Conservation (phyloP, 2,113 vertebrate species). For the Ceyx cyanopectus region DNA sequence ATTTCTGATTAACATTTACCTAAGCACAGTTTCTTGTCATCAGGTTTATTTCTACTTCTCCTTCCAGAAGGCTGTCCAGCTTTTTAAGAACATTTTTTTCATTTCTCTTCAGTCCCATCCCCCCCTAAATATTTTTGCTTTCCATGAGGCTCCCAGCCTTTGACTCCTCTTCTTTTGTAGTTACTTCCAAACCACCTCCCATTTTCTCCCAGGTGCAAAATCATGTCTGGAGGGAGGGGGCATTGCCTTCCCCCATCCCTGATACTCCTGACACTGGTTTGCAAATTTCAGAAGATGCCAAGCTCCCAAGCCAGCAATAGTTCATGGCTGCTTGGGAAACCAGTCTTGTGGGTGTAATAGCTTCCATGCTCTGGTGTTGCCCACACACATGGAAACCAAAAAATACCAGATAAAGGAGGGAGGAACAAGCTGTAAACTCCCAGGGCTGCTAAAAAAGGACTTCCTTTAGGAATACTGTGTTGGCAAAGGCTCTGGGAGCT, state of each 20-base stretch:
- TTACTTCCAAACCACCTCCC: not conserved
- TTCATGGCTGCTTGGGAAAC: slow-evolving; percentile 51
- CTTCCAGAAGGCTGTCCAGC: not conserved
- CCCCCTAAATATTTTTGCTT: not conserved
- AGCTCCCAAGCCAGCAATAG: slow-evolving; percentile 61
- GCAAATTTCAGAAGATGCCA: slow-evolving; percentile 72
- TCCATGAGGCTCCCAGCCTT: not conserved
- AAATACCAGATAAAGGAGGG: not conserved
- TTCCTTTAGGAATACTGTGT: not conserved
- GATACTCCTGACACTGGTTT: not conserved
- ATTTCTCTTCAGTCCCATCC: not conserved
- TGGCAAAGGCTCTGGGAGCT: not conserved
- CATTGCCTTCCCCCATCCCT: not conserved
- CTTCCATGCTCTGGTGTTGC: slow-evolving; percentile 79
- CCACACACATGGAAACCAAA: slow-evolving; percentile 57
- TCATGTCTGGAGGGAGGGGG: accelerated
- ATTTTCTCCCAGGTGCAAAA: not conserved
- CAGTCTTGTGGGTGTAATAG: slow-evolving; percentile 59
- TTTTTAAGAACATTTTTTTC: not conserved
- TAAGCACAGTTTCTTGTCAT: not conserved
- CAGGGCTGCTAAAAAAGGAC: not conserved
- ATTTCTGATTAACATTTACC: not conserved
- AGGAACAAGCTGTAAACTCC: not conserved
- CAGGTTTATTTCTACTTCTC: not conserved
- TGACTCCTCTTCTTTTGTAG: not conserved